These are phyloP conservation scores for Falco cherrug DNA, from an alignment of 2,797 vertebrate species.

Conservation along the genomic window DNA sequence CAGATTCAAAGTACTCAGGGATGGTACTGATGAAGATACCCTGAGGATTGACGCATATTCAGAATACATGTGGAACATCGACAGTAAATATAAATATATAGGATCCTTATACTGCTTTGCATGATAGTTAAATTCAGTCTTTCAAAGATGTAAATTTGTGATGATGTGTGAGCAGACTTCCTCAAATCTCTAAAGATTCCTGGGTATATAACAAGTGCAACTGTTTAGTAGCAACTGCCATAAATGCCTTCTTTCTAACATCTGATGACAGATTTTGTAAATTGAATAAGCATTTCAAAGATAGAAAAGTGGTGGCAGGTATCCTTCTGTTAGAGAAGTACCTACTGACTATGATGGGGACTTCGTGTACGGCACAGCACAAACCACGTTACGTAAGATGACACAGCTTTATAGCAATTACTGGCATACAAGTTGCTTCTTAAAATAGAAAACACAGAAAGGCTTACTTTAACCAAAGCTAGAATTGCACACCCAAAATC, in stretches of 20 bases:
- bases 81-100: not conserved
- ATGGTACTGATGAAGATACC: not conserved
- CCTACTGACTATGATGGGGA: not conserved
- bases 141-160: not conserved
- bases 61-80: not conserved
- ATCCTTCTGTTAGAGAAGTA: not conserved
- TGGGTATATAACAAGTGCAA: not conserved
- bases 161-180: not conserved
- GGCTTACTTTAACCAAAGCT: not conserved
- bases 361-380: not conserved
- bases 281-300: not conserved
- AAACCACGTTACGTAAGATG: accelerated
- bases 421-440: not conserved
- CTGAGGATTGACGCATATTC: not conserved
- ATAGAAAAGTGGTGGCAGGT: not conserved
- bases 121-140: not conserved
- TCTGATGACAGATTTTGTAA: not conserved
- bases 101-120: not conserved
- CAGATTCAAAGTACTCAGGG: not conserved
- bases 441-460: not conserved
- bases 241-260: not conserved
- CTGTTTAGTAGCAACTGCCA: not conserved
- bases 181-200: not conserved
- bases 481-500: not conserved
- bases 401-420: not conserved